Base-by-base conservation (phyloP, 2,888 invertebrate genomes). In the Nephrocerus scutellatus region DNA sequence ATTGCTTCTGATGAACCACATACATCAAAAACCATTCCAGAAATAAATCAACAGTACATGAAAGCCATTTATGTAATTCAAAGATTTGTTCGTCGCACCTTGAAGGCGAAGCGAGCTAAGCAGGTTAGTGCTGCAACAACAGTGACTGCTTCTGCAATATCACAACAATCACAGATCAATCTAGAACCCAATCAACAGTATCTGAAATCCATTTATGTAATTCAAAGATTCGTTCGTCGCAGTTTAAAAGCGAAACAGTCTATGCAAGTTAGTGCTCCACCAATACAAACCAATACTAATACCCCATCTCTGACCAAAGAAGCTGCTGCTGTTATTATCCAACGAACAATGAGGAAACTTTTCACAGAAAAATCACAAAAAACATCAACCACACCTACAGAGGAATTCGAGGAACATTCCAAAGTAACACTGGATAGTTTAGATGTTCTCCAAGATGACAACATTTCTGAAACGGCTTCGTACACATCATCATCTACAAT, bases 281-380 rank as follows among this genome's bases (percentile, higher is more conserved):
- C n/a, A n/a, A n/a, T n/a, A n/a, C n/a, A n/a, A n/a, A n/a, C n/a
- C n/a, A n/a, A n/a, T n/a, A n/a, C n/a, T n/a, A n/a, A n/a, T n/a
- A 41, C 21, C 12, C 13, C 51, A 55, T 28, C 47, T 44, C 62
- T 76, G 72, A 64, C 73, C 54, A 57, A 75, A 56, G 68, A 76
- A 68, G 68, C 70, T 44, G 68, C 74, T 18, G 74, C 74, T 18
- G 59, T 74, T 36, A 73, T 75, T n/a, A 75, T 76, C 53, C 76
- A 76, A 57, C 72, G 74, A 60, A 73, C 74, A 35, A 72, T 75
- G 53, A 66, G 73, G 20, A 68, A 68, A 18, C 71, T 73, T 49
- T 66, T 74, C 40, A 70, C 70, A 48, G 39, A 44, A 36, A 49
- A 50, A 41, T 28, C 42, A 8, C 70, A 67, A 60, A n/a, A n/a